These are phyloP conservation scores for Eutrigla gurnardus DNA, from an alignment of 2,797 vertebrate species.

Conservation along the genomic window DNA sequence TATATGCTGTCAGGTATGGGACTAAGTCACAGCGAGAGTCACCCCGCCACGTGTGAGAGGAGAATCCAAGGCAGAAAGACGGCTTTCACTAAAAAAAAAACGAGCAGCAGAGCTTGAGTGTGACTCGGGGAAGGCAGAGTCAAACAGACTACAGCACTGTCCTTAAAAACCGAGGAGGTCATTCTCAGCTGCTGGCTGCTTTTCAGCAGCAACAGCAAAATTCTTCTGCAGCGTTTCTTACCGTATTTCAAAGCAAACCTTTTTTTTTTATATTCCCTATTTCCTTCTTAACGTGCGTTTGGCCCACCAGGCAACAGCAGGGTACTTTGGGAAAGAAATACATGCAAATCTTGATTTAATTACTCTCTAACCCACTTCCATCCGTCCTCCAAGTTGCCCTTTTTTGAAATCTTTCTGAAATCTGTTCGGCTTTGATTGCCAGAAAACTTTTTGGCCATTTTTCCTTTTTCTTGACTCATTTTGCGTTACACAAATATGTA, in stretches of 20 bases:
- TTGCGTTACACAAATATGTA: conserved; percentile 48
- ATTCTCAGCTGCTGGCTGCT: conserved; percentile 25
- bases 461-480: conserved; percentile 42
- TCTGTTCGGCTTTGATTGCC: conserved; percentile 43
- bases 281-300: conserved; percentile 29
- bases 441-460: conserved; percentile 39
- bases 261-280: conserved; percentile 35
- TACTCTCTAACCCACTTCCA: conserved; percentile 36
- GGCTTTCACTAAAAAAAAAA: conserved; percentile 41
- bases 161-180: conserved; percentile 25
- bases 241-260: conserved; percentile 27
- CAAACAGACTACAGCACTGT: conserved; percentile 34
- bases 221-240: background rate
- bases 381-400: conserved; percentile 29
- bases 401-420: conserved; percentile 60
- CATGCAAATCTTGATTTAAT: conserved; percentile 68
- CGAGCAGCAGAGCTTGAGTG: conserved; percentile 20
- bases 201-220: conserved; percentile 22
- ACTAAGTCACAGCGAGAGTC: conserved; percentile 23
- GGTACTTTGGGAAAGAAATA: conserved; percentile 39
- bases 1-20: conserved; percentile 47
- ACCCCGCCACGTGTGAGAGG: conserved; percentile 48
- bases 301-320: conserved; percentile 32
- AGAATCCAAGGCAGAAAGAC: conserved; percentile 51
- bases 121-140: conserved; percentile 28